Percentiles rank a stretch among this genome's conserved stretches.
These are phyloP conservation scores for Micrasema minimum DNA, from an alignment of 1,140 invertebrate species.

Conservation along the genomic window DNA sequence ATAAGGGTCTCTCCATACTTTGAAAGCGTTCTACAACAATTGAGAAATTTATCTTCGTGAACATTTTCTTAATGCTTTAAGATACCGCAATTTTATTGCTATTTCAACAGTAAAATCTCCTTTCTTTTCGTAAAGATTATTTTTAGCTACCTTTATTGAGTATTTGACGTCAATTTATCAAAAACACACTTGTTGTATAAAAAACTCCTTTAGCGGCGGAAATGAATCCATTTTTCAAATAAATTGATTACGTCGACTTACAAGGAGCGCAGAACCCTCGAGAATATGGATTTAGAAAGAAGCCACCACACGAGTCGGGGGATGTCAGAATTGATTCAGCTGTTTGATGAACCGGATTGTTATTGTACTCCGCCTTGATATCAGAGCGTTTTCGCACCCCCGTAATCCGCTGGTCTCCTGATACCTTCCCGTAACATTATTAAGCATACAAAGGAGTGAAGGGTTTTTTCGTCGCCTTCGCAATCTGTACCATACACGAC, in stretches of 20 bases:
- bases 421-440: slow-evolving; percentile 37
- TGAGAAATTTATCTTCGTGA: too few species aligned
- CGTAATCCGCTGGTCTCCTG: slow-evolving; percentile 34
- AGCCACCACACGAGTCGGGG: slow-evolving; percentile 25
- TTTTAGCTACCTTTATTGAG: too few species aligned
- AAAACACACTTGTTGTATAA: too few species aligned
- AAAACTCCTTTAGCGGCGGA: slow-evolving; percentile 3
- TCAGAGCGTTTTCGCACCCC: slow-evolving; percentile 3
- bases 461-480: slow-evolving; percentile 20
- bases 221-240: slow-evolving; percentile 30
- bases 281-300: slow-evolving; percentile 7
- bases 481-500: slow-evolving; percentile 22
- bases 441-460: slow-evolving; percentile 31
- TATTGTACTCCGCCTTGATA: slow-evolving; percentile 31
- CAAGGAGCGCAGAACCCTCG: slow-evolving; percentile 26
- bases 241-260: slow-evolving; percentile 32
- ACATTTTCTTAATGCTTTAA: too few species aligned
- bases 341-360: slow-evolving; percentile 42
- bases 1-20: slow-evolving; percentile 2
- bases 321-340: slow-evolving; percentile 38
- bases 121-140: too few species aligned
- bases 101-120: too few species aligned
- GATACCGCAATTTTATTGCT: background rate
- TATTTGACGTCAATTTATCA: too few species aligned
- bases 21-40: too few species aligned